Conservation (phyloP, 1,140 invertebrate genomes). For the Ceratoteleas bidentatus region DNA sequence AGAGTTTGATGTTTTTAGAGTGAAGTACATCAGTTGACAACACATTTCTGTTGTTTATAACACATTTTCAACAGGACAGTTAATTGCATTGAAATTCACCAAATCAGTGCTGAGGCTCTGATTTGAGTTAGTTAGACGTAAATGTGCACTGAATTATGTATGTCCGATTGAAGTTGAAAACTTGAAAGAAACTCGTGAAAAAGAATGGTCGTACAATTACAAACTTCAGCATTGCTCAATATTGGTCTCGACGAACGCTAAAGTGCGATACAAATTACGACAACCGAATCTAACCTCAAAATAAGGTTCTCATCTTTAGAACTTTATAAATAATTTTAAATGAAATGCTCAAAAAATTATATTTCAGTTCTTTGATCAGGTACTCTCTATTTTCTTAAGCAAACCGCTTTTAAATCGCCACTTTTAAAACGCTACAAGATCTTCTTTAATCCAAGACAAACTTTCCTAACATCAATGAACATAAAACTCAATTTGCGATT, state of each 20-base stretch:
- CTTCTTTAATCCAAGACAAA: too few species aligned
- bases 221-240: constrained; percentile 17
- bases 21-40: background rate
- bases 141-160: constrained; percentile 12
- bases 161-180: constrained; percentile 13
- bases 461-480: too few species aligned
- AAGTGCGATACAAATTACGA: background rate
- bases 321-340: too few species aligned
- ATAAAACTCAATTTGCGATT: too few species aligned
- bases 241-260: constrained; percentile 1
- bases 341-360: too few species aligned
- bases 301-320: too few species aligned
- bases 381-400: too few species aligned
- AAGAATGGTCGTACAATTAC: constrained; percentile 9
- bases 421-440: too few species aligned
- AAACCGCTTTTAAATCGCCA: too few species aligned
- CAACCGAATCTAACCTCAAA: too few species aligned
- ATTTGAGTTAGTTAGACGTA: constrained; percentile 18
- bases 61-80: constrained; percentile 6
- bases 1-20: too few species aligned
- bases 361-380: too few species aligned
- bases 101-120: background rate
- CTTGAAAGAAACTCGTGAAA: constrained; percentile 22
- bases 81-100: constrained; percentile 5
- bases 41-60: constrained; percentile 1